Conservation (phyloP, 2,797 vertebrate genomes). For the Leptodon cayanensis region DNA sequence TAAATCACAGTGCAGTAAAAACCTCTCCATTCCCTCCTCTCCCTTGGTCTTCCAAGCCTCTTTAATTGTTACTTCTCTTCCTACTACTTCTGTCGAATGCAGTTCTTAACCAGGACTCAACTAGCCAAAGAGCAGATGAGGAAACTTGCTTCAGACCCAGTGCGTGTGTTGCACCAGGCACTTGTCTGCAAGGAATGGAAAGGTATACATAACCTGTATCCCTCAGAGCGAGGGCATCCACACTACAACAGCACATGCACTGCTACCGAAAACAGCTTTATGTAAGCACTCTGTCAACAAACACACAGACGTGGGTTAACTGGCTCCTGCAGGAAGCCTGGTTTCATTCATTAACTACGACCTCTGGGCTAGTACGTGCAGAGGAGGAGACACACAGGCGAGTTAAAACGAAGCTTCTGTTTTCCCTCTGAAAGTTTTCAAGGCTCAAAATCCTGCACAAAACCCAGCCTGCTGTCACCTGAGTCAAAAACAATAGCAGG, state of each 20-base stretch:
- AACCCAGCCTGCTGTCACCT: not conserved
- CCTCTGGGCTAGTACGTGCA: not conserved
- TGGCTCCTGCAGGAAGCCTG: not conserved
- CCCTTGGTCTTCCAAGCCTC: not conserved
- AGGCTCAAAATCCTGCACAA: not conserved
- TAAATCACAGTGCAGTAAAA: not conserved
- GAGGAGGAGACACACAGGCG: not conserved
- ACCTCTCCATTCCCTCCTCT: not conserved
- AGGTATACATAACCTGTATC: not conserved
- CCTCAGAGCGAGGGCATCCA: not conserved
- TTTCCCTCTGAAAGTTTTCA: not conserved
- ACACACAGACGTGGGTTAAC: not conserved
- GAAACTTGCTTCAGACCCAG: not conserved
- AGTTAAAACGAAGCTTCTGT: not conserved
- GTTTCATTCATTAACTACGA: conserved; percentile 44
- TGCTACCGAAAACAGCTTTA: not conserved
- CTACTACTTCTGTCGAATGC: not conserved
- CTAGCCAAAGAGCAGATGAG: not conserved
- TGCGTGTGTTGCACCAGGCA: not conserved
- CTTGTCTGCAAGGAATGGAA: not conserved
- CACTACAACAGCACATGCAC: not conserved
- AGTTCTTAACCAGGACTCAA: not conserved
- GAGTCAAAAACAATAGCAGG: not conserved
- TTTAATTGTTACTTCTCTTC: not conserved
- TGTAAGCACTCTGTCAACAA: not conserved